A percentile compares a stretch with the other conserved stretches of the same genome.
phyloP scores from a whole-genome alignment of 30 jellyfish, hydroid and myxozoan species.

The Aurelia aurita region DNA sequence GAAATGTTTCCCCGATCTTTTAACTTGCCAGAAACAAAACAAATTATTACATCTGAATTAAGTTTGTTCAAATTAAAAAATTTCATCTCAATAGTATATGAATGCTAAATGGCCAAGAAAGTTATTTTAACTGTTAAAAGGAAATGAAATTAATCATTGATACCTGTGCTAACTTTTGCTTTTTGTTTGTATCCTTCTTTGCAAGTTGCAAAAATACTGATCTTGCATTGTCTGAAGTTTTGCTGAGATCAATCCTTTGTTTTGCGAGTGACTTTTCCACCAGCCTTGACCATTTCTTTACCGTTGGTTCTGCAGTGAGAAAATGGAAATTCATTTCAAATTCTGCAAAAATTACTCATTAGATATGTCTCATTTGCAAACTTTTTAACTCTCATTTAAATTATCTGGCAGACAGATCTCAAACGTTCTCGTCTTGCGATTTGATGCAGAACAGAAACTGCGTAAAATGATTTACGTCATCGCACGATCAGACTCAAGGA shows the following conservation, averaged over 20 bases:
- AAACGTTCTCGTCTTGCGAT: too few species aligned
- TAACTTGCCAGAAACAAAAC: too few species aligned
- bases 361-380: neutral
- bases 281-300: conserved; percentile 65
- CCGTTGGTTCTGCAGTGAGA: conserved; percentile 37
- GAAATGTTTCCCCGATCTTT: too few species aligned
- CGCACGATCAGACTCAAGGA: too few species aligned
- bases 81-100: too few species aligned
- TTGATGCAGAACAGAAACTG: too few species aligned
- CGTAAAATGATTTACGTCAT: too few species aligned
- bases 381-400: neutral
- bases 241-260: conserved; percentile 39
- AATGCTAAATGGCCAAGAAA: too few species aligned
- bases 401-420: too few species aligned
- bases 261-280: conserved; percentile 61
- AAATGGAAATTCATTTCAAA: too few species aligned
- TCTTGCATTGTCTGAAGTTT: conserved; percentile 57
- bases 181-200: conserved; percentile 41
- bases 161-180: conserved; percentile 73
- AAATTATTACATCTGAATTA: too few species aligned
- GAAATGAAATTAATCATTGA: neutral
- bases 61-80: too few species aligned
- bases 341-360: neutral
- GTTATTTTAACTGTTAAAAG: neutral
- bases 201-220: conserved; percentile 68